Conservation (phyloP, 2,888 invertebrate species). For the Stenurella melanura region DNA sequence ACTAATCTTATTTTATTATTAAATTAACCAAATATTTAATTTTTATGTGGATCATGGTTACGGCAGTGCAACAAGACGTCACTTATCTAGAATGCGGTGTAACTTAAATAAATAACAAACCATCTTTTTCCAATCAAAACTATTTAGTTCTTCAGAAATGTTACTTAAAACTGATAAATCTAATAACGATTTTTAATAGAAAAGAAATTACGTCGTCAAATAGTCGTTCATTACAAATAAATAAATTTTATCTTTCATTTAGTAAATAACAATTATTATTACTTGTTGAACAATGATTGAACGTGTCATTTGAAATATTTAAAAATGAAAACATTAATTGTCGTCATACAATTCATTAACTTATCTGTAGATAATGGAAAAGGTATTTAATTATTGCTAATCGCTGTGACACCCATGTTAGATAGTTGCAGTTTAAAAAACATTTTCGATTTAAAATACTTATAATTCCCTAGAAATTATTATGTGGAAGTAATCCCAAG, state of each 20-base stretch:
- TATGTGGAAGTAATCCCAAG: neutral
- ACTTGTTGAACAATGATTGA: constrained; percentile 1
- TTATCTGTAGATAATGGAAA: constrained; percentile 23
- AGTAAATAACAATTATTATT: neutral
- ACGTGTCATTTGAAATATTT: constrained; percentile 21
- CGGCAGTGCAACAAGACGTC: neutral
- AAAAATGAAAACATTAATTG: constrained; percentile 11
- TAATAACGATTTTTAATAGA: neutral
- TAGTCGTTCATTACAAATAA: neutral
- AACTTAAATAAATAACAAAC: neutral
- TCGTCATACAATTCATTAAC: constrained; percentile 25
- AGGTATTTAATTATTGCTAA: constrained; percentile 25
- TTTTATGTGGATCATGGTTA: constrained; percentile 13
- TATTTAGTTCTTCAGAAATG: neutral
- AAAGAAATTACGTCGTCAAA: neutral
- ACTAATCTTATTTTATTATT: constrained; percentile 19
- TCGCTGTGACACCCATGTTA: neutral
- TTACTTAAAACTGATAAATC: neutral
- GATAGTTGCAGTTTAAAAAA: neutral
- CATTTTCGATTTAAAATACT: neutral
- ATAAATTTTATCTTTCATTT: neutral
- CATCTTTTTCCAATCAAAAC: neutral
- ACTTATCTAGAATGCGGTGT: constrained; percentile 11
- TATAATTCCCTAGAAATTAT: neutral
- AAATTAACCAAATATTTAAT: constrained; percentile 35